Conservation (phyloP, 2,113 vertebrate species). For the Indri indri region DNA sequence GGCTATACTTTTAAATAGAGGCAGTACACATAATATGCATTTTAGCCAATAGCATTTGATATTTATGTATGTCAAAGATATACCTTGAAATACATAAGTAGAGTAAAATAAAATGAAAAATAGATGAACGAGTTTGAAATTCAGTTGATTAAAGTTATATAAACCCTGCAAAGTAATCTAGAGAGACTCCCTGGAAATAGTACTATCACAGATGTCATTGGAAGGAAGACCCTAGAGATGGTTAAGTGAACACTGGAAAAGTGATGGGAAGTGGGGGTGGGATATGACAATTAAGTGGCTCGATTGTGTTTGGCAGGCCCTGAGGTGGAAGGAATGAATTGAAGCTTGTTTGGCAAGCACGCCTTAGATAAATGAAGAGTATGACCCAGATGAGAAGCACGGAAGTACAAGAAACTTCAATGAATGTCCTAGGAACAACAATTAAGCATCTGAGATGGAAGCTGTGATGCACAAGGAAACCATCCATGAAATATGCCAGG, state of each 20-base stretch:
- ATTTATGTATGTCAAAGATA: constrained; percentile 8
- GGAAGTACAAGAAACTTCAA: neutral
- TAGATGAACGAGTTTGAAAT: neutral
- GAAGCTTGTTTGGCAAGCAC: neutral
- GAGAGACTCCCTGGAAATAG: neutral
- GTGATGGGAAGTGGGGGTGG: neutral
- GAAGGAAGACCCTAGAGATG: neutral
- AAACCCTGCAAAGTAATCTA: constrained; percentile 7
- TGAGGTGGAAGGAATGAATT: neutral
- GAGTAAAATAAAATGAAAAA: constrained; percentile 30
- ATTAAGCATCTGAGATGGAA: neutral
- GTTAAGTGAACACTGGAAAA: neutral
- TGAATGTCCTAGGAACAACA: neutral
- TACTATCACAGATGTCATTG: neutral
- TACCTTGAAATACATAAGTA: neutral
- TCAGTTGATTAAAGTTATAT: neutral
- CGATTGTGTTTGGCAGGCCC: neutral
- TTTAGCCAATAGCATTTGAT: neutral
- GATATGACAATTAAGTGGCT: neutral
- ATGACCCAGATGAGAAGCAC: neutral
- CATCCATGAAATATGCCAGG: neutral
- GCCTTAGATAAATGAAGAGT: neutral
- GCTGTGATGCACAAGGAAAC: neutral
- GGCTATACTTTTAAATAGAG: constrained; percentile 1
- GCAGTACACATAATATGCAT: neutral